Evolutionary conservation across 2,113 vertebrate species (phyloP).

Genomic region (Alethe castanea): DNA sequence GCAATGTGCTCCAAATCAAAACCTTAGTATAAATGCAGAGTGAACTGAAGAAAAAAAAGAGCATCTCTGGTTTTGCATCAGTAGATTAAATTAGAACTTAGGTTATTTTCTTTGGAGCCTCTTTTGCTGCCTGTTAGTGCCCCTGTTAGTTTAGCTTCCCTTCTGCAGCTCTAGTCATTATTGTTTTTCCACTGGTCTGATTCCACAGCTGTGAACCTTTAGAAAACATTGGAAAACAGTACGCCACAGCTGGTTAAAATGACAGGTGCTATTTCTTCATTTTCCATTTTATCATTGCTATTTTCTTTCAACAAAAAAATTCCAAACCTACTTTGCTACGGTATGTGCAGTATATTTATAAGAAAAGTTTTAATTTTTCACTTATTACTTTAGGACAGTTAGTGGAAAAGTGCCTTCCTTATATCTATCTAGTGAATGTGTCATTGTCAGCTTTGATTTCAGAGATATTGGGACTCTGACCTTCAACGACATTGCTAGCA

Average conservation of each 20-base stretch:
- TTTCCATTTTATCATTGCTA: neutral
- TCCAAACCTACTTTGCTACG: neutral
- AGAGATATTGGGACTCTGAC: slow-evolving; percentile 68
- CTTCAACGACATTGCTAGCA: slow-evolving; percentile 75
- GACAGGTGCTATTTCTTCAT: neutral
- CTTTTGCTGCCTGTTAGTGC: neutral
- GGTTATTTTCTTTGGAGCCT: neutral
- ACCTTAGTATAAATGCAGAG: neutral
- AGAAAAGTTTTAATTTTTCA: slow-evolving; percentile 46
- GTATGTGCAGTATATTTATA: neutral
- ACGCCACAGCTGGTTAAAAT: neutral
- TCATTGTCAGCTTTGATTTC: slow-evolving; percentile 61
- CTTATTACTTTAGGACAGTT: neutral
- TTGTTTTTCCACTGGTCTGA: neutral
- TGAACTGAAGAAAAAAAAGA: neutral
- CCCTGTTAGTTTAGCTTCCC: neutral
- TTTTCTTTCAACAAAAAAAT: neutral
- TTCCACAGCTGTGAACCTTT: neutral
- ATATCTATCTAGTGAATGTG: slow-evolving; percentile 42
- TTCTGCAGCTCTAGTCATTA: neutral
- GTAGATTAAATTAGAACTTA: neutral
- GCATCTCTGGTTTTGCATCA: neutral
- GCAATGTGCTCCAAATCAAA: neutral
- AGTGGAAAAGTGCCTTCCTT: slow-evolving; percentile 37
- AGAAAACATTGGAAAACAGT: neutral